phyloP scores from a whole-genome alignment of 2,797 vertebrate genomes.

The Odontamblyopus rebecca region DNA sequence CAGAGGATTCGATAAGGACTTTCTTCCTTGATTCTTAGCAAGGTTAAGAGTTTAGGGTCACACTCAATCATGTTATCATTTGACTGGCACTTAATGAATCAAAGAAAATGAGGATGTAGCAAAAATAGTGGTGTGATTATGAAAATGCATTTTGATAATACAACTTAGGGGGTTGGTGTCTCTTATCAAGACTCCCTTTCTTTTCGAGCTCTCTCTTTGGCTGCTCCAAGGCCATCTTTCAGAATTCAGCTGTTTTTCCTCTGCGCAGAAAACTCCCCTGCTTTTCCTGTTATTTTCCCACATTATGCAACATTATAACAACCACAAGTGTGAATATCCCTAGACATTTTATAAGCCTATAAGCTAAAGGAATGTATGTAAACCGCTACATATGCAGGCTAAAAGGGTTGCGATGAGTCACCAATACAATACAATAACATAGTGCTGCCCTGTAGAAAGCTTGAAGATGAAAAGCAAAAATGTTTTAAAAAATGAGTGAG shows the following conservation, averaged over 20 bases:
- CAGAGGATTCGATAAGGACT: constrained; percentile 10
- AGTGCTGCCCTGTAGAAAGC: not conserved
- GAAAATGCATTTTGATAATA: not conserved
- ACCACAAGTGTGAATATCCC: constrained; percentile 10
- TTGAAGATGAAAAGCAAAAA: not conserved
- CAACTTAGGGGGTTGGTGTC: not conserved
- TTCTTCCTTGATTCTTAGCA: constrained; percentile 4
- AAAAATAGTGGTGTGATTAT: not conserved
- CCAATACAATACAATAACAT: not conserved
- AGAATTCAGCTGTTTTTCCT: constrained; percentile 11
- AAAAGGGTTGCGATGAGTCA: not conserved
- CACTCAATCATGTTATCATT: constrained; percentile 17
- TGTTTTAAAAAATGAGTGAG: constrained; percentile 2
- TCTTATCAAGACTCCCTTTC: constrained; percentile 6
- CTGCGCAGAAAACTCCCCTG: not conserved
- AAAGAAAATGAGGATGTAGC: not conserved
- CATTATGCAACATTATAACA: constrained; percentile 7
- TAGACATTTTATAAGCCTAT: not conserved
- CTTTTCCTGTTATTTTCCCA: not conserved
- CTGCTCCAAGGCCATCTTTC: not conserved
- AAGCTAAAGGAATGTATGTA: not conserved
- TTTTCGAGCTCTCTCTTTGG: not conserved
- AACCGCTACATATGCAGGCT: not conserved
- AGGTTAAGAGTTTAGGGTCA: constrained; percentile 13
- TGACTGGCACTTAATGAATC: constrained; percentile 1